Base-by-base conservation (phyloP, 2,888 invertebrate genomes). In the Psylliodes chrysocephalus region DNA sequence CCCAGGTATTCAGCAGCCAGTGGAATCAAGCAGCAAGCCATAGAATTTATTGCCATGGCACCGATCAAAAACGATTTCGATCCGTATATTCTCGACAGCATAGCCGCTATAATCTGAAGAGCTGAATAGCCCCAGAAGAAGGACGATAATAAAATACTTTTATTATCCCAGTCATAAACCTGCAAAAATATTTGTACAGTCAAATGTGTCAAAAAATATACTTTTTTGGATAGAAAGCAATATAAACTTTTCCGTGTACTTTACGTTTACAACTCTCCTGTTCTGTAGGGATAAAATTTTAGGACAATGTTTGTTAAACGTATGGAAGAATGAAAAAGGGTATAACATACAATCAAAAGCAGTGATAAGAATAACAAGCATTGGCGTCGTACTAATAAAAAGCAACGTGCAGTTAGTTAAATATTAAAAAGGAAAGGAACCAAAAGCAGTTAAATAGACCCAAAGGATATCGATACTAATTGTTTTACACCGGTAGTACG, bases 101-200 rank as follows among this genome's bases (percentile, higher is more conserved):
- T 84, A 0, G 91, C 90, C 0, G 88, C 88, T 0, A 90, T 90
- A 1, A 93, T 81, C 79, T 93, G 93, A 12, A 90, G 87, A 1
- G 89, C 68, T 1, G 91, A 85, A 77, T 93, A 93, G 2, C 93
- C 93, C 91, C 91, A 91, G 80, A 91, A 92, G 80, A 92, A 93
- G 0, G 92, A 90, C 5, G 91, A 91, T 5, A 91, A 81, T 22
- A 92, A 85, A 52, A 88, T 75, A 6, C 86, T 85, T 1, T 82
- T 75, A 57, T 73, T 71, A 6, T 54, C 55, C 75, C 75, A 75
- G 22, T 72, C 60, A 51, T 70, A 74, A 0, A 68, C 71, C 75
- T 73, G 38, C 88, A 88, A 64, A 89, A n/a, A n/a, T n/a, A n/a
- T n/a, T n/a, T n/a, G n/a, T n/a, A n/a, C n/a, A n/a, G 33, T n/a